Conservation (phyloP, 2,113 vertebrate species). For the Calidris pugnax region DNA sequence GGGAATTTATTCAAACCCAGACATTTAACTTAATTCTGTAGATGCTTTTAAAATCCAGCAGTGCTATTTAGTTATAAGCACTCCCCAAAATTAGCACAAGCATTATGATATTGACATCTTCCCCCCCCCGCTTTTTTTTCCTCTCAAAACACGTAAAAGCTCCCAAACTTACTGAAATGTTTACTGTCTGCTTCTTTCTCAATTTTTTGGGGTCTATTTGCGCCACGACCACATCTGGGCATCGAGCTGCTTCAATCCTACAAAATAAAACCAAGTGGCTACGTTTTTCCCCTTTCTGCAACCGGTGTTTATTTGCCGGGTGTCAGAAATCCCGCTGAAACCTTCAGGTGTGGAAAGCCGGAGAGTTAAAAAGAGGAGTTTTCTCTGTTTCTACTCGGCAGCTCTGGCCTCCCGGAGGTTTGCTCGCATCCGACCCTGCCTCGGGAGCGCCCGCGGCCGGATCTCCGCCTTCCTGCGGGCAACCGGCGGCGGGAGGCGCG, state of each 20-base stretch:
- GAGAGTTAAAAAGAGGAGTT: rapidly evolving
- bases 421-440: neutral
- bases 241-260: slow-evolving; percentile 92
- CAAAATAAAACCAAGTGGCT: neutral
- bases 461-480: rapidly evolving
- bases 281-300: neutral
- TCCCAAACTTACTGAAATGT: slow-evolving; percentile 84
- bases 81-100: neutral
- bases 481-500: rapidly evolving
- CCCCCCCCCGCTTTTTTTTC: no score
- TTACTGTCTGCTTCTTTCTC: slow-evolving; percentile 88
- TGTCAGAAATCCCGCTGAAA: neutral
- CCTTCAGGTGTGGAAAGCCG: neutral
- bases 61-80: neutral
- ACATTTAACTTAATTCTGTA: neutral
- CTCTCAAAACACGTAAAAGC: neutral
- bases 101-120: neutral
- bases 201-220: slow-evolving; percentile 95
- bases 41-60: neutral
- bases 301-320: rapidly evolving
- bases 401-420: neutral
- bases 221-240: slow-evolving; percentile 94
- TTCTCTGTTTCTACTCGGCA: rapidly evolving
- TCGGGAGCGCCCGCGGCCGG: neutral
- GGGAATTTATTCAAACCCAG: neutral